These are phyloP conservation scores for Coreoperca whiteheadi DNA, from an alignment of 2,113 vertebrate species.

Conservation along the genomic window DNA sequence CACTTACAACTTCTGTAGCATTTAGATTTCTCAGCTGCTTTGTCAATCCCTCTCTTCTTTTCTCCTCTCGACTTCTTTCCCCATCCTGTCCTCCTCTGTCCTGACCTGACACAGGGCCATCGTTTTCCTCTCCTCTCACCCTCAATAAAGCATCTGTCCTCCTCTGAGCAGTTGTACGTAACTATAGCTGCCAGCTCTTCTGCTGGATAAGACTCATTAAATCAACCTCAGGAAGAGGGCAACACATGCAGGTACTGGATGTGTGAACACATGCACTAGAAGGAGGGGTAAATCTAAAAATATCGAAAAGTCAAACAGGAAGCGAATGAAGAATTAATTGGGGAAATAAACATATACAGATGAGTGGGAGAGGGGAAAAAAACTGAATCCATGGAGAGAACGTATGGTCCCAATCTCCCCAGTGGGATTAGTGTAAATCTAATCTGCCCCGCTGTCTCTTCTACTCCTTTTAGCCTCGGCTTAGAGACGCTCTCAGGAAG, in stretches of 20 bases:
- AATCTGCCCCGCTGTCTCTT: constrained; percentile 64
- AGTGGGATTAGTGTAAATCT: constrained; percentile 72
- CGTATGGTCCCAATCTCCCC: constrained; percentile 53
- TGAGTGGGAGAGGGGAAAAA: background rate
- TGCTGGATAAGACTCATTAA: constrained; percentile 61
- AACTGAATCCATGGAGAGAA: constrained; percentile 38
- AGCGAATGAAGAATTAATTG: constrained; percentile 16
- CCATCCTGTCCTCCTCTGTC: background rate
- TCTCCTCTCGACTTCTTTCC: background rate
- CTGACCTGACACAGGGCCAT: background rate
- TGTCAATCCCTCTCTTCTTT: constrained; percentile 9
- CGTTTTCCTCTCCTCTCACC: constrained; percentile 36
- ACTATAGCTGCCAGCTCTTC: constrained; percentile 44
- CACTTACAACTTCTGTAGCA: constrained; percentile 20
- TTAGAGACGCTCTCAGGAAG: constrained; percentile 61
- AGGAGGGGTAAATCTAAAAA: constrained; percentile 15
- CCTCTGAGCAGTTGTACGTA: constrained; percentile 42
- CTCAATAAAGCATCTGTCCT: constrained; percentile 44
- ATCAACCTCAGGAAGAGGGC: constrained; percentile 54
- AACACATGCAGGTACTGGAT: constrained; percentile 27
- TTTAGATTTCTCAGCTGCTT: constrained; percentile 32
- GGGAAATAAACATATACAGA: constrained; percentile 17
- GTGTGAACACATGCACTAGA: constrained; percentile 7
- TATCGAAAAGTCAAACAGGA: constrained; percentile 13
- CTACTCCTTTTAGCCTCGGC: constrained; percentile 45